Evolutionary conservation across 2,797 vertebrate genomes (phyloP).

Genomic region (Apogon talboti): DNA sequence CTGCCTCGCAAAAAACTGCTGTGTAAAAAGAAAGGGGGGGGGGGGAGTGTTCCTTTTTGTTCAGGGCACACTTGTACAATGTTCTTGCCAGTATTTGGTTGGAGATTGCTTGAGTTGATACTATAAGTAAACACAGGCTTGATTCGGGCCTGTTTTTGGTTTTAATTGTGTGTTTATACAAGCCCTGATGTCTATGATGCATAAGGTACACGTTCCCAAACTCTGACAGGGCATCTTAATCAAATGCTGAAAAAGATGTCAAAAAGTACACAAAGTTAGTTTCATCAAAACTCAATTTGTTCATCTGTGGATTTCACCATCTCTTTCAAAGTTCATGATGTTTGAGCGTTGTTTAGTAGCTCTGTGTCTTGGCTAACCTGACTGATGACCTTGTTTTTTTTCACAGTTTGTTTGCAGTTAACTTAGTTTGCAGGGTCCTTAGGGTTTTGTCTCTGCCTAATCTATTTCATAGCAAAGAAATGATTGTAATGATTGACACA

Average conservation of each 20-base stretch:
- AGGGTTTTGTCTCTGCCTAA: slow-evolving; percentile 4
- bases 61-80: slow-evolving; percentile 45
- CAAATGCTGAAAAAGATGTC: slow-evolving; percentile 52
- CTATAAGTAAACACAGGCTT: slow-evolving; percentile 71
- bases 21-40: slow-evolving; percentile 1
- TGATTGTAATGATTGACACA: slow-evolving; percentile 9
- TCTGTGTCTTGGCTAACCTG: slow-evolving; percentile 34
- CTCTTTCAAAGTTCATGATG: slow-evolving; percentile 11
- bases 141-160: slow-evolving; percentile 66
- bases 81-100: slow-evolving; percentile 59
- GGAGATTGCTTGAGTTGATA: slow-evolving; percentile 63
- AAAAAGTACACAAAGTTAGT: slow-evolving; percentile 46
- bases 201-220: slow-evolving; percentile 43
- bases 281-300: slow-evolving; percentile 51
- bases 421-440: neutral
- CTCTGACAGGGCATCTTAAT: slow-evolving; percentile 59
- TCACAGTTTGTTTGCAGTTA: slow-evolving; percentile 9
- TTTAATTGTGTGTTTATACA: slow-evolving; percentile 73
- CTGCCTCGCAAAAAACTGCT: slow-evolving; percentile 46
- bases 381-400: slow-evolving; percentile 19
- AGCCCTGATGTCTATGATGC: slow-evolving; percentile 49
- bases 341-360: slow-evolving; percentile 12
- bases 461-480: slow-evolving; percentile 6
- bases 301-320: slow-evolving; percentile 33
- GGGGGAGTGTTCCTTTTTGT: slow-evolving; percentile 44